phyloP scores from a whole-genome alignment of 2,113 vertebrate genomes.

The Ciconia maguari region DNA sequence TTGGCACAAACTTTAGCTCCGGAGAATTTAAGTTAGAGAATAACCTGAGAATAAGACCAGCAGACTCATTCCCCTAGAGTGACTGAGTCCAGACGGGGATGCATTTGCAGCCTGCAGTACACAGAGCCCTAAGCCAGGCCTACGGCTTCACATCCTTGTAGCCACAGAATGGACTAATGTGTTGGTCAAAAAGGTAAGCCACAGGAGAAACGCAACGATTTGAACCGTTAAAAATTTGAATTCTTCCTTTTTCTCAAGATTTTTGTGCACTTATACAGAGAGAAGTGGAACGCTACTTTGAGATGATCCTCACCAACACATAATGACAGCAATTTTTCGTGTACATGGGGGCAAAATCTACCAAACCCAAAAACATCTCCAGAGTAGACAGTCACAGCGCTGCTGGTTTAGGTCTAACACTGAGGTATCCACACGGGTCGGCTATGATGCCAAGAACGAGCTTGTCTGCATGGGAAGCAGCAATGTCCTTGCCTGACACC shows the following conservation, averaged over 20 bases:
- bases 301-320: background rate
- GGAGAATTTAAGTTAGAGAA: background rate
- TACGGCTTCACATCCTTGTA: background rate
- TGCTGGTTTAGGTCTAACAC: background rate
- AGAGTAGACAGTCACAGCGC: accelerated
- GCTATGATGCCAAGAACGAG: accelerated
- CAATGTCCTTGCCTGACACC: accelerated
- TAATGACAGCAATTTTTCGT: accelerated
- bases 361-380: accelerated
- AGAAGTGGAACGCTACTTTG: background rate
- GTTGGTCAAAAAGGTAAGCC: background rate
- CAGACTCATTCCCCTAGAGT: background rate
- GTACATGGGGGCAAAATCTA: accelerated
- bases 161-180: accelerated
- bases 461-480: accelerated
- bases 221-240: background rate
- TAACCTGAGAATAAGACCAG: background rate
- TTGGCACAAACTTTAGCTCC: background rate
- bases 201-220: background rate
- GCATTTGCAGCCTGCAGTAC: too few relatives aligned
- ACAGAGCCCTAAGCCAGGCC: background rate
- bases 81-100: accelerated
- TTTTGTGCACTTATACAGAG: background rate
- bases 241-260: background rate
- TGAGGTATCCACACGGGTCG: accelerated